Conservation (phyloP, 2,888 invertebrate species). For the Cosmia pyralina region DNA sequence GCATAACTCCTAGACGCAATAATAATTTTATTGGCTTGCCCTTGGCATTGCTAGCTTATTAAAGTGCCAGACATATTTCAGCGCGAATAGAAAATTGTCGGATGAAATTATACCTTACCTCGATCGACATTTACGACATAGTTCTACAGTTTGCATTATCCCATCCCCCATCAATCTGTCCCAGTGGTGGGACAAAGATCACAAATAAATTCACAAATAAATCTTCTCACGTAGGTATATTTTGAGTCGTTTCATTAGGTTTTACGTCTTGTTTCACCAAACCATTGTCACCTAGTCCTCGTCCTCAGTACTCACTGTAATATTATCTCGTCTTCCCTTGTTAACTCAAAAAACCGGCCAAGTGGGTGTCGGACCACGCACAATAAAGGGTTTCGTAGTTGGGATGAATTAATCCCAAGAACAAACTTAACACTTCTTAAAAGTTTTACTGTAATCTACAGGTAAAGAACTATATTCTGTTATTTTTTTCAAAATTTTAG, state of each 20-base stretch:
- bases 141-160: neutral
- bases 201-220: neutral
- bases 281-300: neutral
- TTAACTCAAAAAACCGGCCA: neutral
- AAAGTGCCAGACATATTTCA: slow-evolving; percentile 43
- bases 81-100: slow-evolving; percentile 1
- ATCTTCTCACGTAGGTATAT: neutral
- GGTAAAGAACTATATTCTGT: too few species aligned
- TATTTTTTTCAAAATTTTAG: too few species aligned
- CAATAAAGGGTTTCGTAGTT: too few species aligned
- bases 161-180: neutral
- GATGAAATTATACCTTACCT: neutral
- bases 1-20: slow-evolving; percentile 19
- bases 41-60: slow-evolving; percentile 38
- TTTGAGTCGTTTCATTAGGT: neutral
- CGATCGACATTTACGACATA: neutral
- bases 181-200: neutral
- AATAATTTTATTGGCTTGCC: slow-evolving; percentile 42
- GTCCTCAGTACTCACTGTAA: neutral
- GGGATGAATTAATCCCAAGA: too few species aligned
- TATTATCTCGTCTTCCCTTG: too few species aligned
- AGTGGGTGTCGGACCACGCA: too few species aligned
- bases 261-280: neutral
- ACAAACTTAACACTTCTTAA: too few species aligned
- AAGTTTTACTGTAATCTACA: too few species aligned